Conservation (phyloP, 2,113 vertebrate genomes). For the Gorsachius goisagi region DNA sequence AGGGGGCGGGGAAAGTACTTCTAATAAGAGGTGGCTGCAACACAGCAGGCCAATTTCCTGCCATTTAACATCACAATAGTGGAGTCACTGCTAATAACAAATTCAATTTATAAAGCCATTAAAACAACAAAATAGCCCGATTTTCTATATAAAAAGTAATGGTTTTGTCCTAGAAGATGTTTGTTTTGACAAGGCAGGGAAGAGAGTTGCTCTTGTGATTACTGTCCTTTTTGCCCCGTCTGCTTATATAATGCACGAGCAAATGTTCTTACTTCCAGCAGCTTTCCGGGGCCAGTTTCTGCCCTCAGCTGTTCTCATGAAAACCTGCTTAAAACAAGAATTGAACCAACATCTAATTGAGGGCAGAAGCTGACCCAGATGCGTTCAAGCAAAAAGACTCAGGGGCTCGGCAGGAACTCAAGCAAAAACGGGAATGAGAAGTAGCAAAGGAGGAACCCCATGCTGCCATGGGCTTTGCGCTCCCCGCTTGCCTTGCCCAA, state of each 20-base stretch:
- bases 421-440: background rate
- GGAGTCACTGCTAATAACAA: background rate
- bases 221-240: background rate
- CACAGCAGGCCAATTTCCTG: background rate
- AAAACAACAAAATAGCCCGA: background rate
- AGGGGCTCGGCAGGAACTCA: background rate
- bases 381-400: background rate
- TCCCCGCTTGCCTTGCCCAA: background rate
- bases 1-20: background rate
- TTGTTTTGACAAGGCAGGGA: background rate
- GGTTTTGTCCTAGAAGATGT: background rate
- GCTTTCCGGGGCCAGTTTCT: background rate
- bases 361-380: background rate
- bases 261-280: background rate
- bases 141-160: background rate
- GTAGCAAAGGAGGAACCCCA: background rate
- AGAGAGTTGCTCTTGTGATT: background rate
- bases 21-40: background rate
- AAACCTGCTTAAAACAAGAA: background rate
- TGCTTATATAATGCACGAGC: background rate
- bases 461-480: fast-evolving
- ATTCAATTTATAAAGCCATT: slow-evolving; percentile 30
- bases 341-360: background rate
- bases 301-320: background rate
- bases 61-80: background rate